A percentile compares a stretch with the other conserved stretches of the same genome.
Evolutionary conservation across 2,888 invertebrate genomes (phyloP).

Genomic region (Amphipoea oculea): DNA sequence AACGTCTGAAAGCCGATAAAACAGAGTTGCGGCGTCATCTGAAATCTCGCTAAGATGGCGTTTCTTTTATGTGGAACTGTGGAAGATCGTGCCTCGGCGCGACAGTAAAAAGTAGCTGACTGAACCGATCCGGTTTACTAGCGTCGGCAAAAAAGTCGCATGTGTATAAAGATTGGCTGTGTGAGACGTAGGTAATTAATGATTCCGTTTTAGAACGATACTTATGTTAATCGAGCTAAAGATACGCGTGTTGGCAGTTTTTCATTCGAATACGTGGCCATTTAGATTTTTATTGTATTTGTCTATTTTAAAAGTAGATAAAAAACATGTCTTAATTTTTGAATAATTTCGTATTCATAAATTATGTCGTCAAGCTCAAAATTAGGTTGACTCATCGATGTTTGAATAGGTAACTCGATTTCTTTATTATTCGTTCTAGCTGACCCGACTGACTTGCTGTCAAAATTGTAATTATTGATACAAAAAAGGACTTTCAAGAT

Average conservation of each 20-base stretch:
- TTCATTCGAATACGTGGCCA: slow-evolving; percentile 23
- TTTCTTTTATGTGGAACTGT: slow-evolving; percentile 72
- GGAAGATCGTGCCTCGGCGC: slow-evolving; percentile 67
- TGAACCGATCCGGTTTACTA: slow-evolving; percentile 66
- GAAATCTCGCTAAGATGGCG: slow-evolving; percentile 67
- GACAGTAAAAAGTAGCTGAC: slow-evolving; percentile 73
- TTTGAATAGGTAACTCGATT: background rate
- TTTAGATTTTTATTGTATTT: slow-evolving; percentile 4
- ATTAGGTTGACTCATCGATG: slow-evolving; percentile 30
- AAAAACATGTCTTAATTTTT: slow-evolving; percentile 8
- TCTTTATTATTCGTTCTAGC: slow-evolving; percentile 2
- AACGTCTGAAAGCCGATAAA: slow-evolving; percentile 64
- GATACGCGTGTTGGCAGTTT: slow-evolving; percentile 25
- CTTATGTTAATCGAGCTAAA: slow-evolving; percentile 47
- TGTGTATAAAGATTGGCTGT: slow-evolving; percentile 55
- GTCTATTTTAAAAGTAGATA: background rate
- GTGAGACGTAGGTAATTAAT: slow-evolving; percentile 53
- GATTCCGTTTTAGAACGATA: slow-evolving; percentile 54
- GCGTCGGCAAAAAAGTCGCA: slow-evolving; percentile 64
- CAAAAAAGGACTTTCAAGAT: background rate
- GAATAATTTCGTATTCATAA: slow-evolving; percentile 14
- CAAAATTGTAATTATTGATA: background rate
- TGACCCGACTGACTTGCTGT: background rate
- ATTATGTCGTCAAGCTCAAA: slow-evolving; percentile 13
- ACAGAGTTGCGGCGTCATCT: slow-evolving; percentile 64